Evolutionary conservation across 2,888 invertebrate species (phyloP).

Genomic region (Odontomyia ornata): DNA sequence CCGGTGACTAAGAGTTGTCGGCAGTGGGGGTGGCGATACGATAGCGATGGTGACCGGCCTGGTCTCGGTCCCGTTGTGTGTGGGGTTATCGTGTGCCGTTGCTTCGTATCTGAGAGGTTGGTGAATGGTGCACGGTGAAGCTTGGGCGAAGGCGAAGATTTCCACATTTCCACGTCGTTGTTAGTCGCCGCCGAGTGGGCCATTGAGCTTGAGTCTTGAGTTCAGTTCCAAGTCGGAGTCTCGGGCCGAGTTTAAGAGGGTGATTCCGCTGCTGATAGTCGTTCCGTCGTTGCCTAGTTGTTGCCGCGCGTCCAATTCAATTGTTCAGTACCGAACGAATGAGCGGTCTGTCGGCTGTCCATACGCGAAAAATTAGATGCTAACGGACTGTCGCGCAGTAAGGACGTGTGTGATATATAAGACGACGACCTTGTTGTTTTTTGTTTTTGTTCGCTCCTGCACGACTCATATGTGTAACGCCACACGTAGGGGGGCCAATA

Average conservation of each 20-base stretch:
- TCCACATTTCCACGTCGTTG: constrained; percentile 11
- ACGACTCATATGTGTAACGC: constrained; percentile 16
- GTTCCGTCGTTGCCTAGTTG: constrained; percentile 19
- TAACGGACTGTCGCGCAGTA: constrained; percentile 64
- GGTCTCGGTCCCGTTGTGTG: constrained; percentile 12
- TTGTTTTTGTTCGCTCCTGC: background rate
- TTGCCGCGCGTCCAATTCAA: constrained; percentile 39
- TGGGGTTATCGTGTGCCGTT: constrained; percentile 27
- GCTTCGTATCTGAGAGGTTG: constrained; percentile 16
- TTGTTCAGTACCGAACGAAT: constrained; percentile 50
- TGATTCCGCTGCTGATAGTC: constrained; percentile 22
- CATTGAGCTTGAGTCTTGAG: constrained; percentile 19
- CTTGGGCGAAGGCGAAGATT: constrained; percentile 14
- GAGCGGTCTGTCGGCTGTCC: constrained; percentile 57
- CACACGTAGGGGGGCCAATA: background rate
- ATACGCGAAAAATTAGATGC: constrained; percentile 64
- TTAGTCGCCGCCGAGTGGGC: constrained; percentile 37
- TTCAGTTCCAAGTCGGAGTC: constrained; percentile 16
- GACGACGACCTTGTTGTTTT: constrained; percentile 42
- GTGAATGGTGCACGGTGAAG: background rate
- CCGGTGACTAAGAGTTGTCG: constrained; percentile 9
- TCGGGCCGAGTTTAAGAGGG: constrained; percentile 38
- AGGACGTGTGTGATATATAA: constrained; percentile 57
- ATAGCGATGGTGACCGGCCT: constrained; percentile 42
- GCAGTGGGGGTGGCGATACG: constrained; percentile 32